Conservation (phyloP, 2,113 vertebrate species). For the Podocnemis expansa region DNA sequence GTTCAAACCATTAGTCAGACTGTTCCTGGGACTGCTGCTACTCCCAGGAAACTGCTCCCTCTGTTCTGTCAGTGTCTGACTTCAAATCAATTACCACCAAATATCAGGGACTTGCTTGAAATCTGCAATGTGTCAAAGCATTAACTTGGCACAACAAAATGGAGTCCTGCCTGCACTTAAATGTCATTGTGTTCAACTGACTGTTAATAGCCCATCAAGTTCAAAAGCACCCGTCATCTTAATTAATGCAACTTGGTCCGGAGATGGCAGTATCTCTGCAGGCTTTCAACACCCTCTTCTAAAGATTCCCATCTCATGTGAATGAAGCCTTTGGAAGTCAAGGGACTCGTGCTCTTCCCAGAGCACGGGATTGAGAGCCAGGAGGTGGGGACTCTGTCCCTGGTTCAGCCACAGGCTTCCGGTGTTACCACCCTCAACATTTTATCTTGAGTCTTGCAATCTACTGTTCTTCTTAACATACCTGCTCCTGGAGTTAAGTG, state of each 20-base stretch:
- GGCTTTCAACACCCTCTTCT: neutral
- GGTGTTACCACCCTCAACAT: neutral
- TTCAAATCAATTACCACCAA: neutral
- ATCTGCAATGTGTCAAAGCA: neutral
- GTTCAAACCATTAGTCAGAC: neutral
- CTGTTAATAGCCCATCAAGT: neutral
- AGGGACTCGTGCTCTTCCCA: accelerated
- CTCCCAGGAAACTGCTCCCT: neutral
- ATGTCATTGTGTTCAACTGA: neutral
- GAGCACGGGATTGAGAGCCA: accelerated
- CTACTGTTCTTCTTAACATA: neutral
- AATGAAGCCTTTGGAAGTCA: neutral
- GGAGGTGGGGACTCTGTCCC: neutral
- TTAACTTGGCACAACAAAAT: neutral
- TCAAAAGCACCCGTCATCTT: neutral
- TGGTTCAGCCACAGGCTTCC: neutral
- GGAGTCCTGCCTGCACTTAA: neutral
- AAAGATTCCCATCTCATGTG: neutral
- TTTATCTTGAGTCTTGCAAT: neutral
- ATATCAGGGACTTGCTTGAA: neutral
- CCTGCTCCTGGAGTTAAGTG: neutral
- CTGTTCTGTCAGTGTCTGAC: accelerated
- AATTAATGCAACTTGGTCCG: neutral
- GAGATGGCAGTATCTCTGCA: neutral
- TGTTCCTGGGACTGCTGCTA: neutral